Base-by-base conservation (phyloP, 2,888 invertebrate genomes). In the Congeria kusceri region DNA sequence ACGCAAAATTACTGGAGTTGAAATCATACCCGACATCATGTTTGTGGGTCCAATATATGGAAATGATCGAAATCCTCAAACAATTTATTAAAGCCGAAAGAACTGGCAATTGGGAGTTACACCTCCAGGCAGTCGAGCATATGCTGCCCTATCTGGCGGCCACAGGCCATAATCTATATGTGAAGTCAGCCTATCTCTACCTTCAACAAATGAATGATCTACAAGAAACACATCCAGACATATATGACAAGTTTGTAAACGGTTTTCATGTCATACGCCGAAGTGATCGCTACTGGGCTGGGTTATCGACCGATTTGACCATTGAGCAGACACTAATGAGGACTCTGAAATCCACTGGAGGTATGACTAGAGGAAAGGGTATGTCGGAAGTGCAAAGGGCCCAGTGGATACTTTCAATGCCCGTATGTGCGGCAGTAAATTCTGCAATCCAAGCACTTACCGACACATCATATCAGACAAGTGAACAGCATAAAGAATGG, bases 261-360 rank as follows among this genome's bases (percentile, higher is more conserved):
- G 74, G 74, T 15, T 46, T 44, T 46, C 74, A 75, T 63, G 57
- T 62, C 29, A 25, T 75, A 18, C 53, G 64, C 25, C 20, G 75
- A 62, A 80, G 72, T 61, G 80, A 88, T 58, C 57, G 86, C 28
- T 80, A 70, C 46, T 88, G 88, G 88, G 83, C 82, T n/a, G 88
- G 87, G 27, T 58, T 89, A 11, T 78, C 87, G 18, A 74, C 85
- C 39, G 88, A 89, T 62, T 77, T 89, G 27, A 70, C 84, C 1
- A 89, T 89, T 28, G 87, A 88, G 65, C 88, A 89, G 63, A 77
- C 73, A 1, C 71, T 88, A 4, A 87, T 88, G 88, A 58, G 85
- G 25, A 82, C 69, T 29, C 15, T 87, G 13, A 89, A 87, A 63
- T 71, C 79, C 15, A 80, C 73, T n/a, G 84, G 86, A 18, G 87